Evolutionary conservation across 2,797 vertebrate species (phyloP), one percentile per base, ranked within the genome.

Genomic region (Anas bernieri): DNA sequence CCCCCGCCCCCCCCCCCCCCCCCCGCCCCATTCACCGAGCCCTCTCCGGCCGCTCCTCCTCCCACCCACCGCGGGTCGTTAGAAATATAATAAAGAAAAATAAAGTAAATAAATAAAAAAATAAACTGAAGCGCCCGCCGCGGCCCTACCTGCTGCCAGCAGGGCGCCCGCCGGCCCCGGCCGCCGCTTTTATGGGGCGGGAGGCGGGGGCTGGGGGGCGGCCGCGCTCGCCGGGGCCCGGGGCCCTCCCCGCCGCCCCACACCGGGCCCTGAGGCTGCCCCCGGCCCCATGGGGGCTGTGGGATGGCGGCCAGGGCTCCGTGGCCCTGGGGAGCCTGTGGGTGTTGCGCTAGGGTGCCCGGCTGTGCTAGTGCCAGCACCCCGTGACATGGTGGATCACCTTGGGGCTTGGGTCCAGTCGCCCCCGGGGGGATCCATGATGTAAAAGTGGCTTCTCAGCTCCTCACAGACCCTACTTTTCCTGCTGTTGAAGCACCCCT

Each of bases 401-500:
- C 30, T 67, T 86, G 33, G 8, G 45, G 43, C 64, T 35, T 15
- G 22, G 37, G 50, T 18, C 5, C 2, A 0, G 31, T 23, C 30
- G 26, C 41, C 3, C 8, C 33, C 1, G 0, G 0, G 35, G 21
- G 21, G 35, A 52, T 18, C 64, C 0, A 0, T 13, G 28, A 31
- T 21, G 11, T 1, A 18, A 70, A 67, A 43, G 7, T 4, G 0
- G 26, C 73, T 76, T 37, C 45, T 12, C 17, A 64, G 28, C 28
- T 76, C 30, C 8, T 79, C 25, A 20, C 17, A 41, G 26, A 54
- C 12, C 5, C 14, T 17, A 37, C 5, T 26, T 8, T 12, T 55
- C 2, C n/a, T 55, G 5, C 7, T 17, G 6, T 2, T 43, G 9
- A 17, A n/a, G 31, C 17, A 22, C 70, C 80, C 63, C 52, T 56